Conservation (phyloP, 2,797 vertebrate genomes). For the Cyprinodon diabolis region DNA sequence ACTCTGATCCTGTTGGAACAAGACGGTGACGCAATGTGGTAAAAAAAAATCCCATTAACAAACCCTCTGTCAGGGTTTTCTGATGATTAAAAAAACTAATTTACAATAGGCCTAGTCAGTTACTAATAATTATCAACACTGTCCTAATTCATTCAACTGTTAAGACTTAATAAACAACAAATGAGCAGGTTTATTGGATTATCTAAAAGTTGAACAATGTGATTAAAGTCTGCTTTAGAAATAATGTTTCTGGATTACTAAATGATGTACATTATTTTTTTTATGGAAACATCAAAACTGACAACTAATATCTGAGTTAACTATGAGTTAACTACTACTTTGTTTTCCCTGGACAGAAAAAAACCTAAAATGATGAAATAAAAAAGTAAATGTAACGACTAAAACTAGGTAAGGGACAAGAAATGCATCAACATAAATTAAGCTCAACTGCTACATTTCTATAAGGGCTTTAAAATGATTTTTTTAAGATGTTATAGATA, state of each 20-base stretch:
- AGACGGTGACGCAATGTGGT: conserved; percentile 8
- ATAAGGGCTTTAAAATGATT: too few relatives aligned
- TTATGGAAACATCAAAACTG: not conserved
- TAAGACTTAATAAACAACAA: not conserved
- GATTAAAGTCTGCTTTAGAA: not conserved
- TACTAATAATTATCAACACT: not conserved
- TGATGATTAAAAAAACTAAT: not conserved
- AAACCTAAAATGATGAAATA: not conserved
- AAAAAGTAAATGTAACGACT: not conserved
- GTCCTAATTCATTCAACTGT: not conserved
- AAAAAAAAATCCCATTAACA: not conserved
- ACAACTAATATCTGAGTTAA: not conserved
- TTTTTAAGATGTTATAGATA: too few relatives aligned
- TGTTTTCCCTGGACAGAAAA: too few relatives aligned
- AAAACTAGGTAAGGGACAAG: too few relatives aligned
- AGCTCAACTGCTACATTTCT: too few relatives aligned
- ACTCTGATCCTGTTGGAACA: conserved; percentile 53
- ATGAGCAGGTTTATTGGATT: not conserved
- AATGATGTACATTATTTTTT: not conserved
- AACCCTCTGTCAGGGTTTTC: not conserved
- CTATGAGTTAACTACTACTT: too few relatives aligned
- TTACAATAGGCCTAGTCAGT: not conserved
- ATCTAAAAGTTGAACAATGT: not conserved
- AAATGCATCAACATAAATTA: too few relatives aligned
- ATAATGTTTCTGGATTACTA: not conserved